Base-by-base conservation (phyloP, 2,113 vertebrate species). In the Struthio camelus region DNA sequence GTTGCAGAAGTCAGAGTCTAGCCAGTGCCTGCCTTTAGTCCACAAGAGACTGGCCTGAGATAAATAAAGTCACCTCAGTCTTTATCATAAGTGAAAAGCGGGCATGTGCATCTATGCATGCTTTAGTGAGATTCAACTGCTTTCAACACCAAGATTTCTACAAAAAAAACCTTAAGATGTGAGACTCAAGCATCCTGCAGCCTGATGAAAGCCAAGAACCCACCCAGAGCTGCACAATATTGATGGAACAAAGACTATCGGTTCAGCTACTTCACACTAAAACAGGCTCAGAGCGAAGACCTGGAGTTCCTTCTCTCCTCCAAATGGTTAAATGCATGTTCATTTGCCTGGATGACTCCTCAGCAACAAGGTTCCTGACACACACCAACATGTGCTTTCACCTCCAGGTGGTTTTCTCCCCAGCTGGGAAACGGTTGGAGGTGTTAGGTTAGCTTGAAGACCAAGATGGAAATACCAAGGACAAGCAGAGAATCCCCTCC, bases 161-260 rank as follows among this genome's bases (percentile, higher is more conserved):
- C 58, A 80, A 64, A 95, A 54, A 85, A 92, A 94, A 18, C 64
- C 80, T 83, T 8, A 46, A 71, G 72, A 80, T 36, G 46, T 85
- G 72, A 80, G 65, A 77, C 89, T 92, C 69, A 70, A 27, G 91
- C 87, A 86, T 70, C 56, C 42, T 94, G 84, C 50, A 94, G 62
- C 40, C n/a, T 95, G 73, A 75, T 54, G 73, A 90, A 90, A 94
- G 84, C 64, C 62, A 75, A 90, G 75, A 91, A 83, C 56, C 78
- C 79, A 91, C 91, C 92, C 85, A 59, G 66, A 89, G 90, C 96
- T 81, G 54, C 62, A 81, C n/a, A 91, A 54, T 54, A 53, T 44
- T 53, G 89, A 88, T 32, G 56, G 84, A 80, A 73, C 77, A 80
- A 77, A 76, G 53, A 14, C 36, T 88, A 61, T 75, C 72, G 32